phyloP scores from a whole-genome alignment of 2,888 invertebrate species.

The Hydrotaea diabolus region DNA sequence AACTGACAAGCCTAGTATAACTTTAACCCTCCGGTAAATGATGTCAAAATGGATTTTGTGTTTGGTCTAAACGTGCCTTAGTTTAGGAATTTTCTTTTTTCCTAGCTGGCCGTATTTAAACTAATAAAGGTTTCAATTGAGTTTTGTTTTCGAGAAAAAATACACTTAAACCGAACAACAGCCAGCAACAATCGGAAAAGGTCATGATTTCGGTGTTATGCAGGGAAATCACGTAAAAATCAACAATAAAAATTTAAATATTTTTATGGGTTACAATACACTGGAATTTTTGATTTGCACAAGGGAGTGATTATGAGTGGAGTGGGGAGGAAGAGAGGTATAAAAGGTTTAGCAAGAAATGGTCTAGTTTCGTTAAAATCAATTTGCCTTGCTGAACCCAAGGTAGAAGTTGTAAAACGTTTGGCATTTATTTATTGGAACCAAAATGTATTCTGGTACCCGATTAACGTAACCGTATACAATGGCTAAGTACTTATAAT shows the following conservation, averaged over 20 bases:
- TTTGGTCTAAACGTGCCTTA: constrained; percentile 57
- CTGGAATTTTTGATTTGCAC: constrained; percentile 14
- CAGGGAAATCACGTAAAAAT: constrained; percentile 62
- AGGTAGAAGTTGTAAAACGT: no score
- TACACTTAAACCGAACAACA: constrained; percentile 30
- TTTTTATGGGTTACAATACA: constrained; percentile 32
- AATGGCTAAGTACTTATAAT: no score
- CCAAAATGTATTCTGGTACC: no score
- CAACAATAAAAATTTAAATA: constrained; percentile 56
- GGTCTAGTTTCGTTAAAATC: neutral
- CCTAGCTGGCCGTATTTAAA: constrained; percentile 10
- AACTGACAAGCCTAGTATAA: no score
- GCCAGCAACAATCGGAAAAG: constrained; percentile 43
- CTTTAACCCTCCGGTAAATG: no score
- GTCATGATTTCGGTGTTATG: constrained; percentile 61
- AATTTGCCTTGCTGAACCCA: no score
- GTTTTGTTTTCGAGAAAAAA: constrained; percentile 44
- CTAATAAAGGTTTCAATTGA: constrained; percentile 47
- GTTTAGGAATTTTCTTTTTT: constrained; percentile 55
- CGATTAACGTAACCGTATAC: no score
- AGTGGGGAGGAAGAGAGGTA: no score
- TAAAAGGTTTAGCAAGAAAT: no score
- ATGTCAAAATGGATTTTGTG: constrained; percentile 46
- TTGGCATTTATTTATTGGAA: no score
- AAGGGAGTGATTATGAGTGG: no score